Conservation (phyloP, 2,113 vertebrate genomes). For the Chiloscyllium plagiosum region DNA sequence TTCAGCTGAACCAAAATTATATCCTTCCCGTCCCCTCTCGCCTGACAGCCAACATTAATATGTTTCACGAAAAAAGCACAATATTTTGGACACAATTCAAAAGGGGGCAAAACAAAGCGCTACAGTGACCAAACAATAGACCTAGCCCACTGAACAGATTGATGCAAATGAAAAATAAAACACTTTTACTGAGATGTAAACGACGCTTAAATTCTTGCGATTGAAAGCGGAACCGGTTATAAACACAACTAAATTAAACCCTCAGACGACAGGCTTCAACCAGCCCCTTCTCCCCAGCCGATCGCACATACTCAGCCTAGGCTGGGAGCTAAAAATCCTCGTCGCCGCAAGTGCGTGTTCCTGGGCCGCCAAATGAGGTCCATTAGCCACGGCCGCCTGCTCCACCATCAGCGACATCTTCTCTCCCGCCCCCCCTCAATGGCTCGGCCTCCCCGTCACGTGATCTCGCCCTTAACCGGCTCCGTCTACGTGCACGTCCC, state of each 20-base stretch:
- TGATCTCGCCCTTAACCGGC: conserved; percentile 48
- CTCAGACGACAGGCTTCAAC: background rate
- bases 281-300: background rate
- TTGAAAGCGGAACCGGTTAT: background rate
- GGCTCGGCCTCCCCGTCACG: background rate
- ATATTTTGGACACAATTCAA: too few relatives aligned
- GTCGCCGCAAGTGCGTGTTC: conserved; percentile 64
- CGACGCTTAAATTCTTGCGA: background rate
- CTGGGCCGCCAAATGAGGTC: conserved; percentile 53
- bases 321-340: conserved; percentile 70
- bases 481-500: conserved; percentile 37
- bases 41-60: background rate
- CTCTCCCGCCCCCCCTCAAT: background rate
- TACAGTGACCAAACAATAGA: background rate
- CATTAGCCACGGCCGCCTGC: conserved; percentile 57
- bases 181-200: background rate
- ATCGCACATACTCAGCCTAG: conserved; percentile 62
- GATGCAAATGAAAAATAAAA: background rate
- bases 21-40: too few relatives aligned
- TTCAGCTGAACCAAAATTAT: too few relatives aligned
- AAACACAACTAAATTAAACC: background rate
- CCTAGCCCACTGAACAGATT: background rate
- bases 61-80: too few relatives aligned
- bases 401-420: conserved; percentile 61
- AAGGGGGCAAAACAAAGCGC: background rate